A percentile compares a stretch with the other conserved stretches of the same genome.
Evolutionary conservation across 1,140 invertebrate genomes (phyloP).

Genomic region (Cotesia chilonis): DNA sequence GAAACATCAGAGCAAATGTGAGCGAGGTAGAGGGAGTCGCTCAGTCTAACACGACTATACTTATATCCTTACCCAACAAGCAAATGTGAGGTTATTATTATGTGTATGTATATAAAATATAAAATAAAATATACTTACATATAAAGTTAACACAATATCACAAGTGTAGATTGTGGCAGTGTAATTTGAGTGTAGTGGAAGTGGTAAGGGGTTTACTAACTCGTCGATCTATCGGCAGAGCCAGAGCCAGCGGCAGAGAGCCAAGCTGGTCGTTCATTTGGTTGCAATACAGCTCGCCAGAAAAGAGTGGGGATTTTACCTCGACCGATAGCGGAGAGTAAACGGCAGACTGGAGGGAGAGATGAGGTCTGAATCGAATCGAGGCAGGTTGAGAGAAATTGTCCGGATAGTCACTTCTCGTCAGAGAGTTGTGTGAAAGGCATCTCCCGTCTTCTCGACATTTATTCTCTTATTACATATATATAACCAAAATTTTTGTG

Average conservation of each 20-base stretch:
- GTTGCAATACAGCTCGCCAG: background rate
- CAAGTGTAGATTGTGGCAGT: too few relatives aligned
- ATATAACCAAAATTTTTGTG: too few relatives aligned
- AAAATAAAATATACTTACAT: too few relatives aligned
- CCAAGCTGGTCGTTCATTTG: conserved; percentile 6
- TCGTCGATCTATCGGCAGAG: too few relatives aligned
- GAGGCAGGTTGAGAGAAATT: conserved; percentile 52
- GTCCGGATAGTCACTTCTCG: conserved; percentile 49
- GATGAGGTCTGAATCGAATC: conserved; percentile 40
- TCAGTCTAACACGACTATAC: background rate
- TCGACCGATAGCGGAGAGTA: conserved; percentile 31
- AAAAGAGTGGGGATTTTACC: conserved; percentile 29
- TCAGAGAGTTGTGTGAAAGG: conserved; percentile 41
- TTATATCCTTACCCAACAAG: too few relatives aligned
- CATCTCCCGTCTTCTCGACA: conserved; percentile 33
- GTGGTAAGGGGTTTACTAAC: background rate
- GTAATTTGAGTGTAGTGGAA: background rate
- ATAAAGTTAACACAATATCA: too few relatives aligned
- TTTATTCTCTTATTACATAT: background rate
- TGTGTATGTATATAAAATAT: too few relatives aligned
- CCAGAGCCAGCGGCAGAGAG: too few relatives aligned
- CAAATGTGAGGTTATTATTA: too few relatives aligned
- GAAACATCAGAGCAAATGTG: background rate
- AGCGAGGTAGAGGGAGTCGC: background rate
- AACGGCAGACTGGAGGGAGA: conserved; percentile 35